Evolutionary conservation across 2,888 invertebrate species (phyloP).

Genomic region (Erpobdella octoculata): DNA sequence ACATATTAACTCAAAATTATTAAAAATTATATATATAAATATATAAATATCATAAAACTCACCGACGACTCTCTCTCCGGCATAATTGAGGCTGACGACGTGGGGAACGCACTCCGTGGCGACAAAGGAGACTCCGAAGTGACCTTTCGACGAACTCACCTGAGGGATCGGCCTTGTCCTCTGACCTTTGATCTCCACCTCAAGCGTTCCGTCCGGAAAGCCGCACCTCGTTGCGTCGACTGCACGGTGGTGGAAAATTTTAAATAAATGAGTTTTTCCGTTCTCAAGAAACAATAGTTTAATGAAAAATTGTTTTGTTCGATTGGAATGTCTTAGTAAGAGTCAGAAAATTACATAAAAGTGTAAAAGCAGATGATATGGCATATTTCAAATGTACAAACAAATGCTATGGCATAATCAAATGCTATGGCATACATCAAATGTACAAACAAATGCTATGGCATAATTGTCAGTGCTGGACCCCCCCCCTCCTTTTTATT

Average conservation of each 20-base stretch:
- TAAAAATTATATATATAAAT: not conserved
- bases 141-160: slow-evolving; percentile 67
- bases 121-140: slow-evolving; percentile 47
- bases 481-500: no score
- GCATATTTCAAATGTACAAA: no score
- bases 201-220: slow-evolving; percentile 63
- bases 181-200: slow-evolving; percentile 34
- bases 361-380: no score
- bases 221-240: slow-evolving; percentile 57
- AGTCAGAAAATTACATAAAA: no score
- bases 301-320: no score
- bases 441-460: no score
- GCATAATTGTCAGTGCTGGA: slow-evolving; percentile 86
- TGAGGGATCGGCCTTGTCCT: slow-evolving; percentile 25
- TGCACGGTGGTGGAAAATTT: no score
- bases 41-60: not conserved
- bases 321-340: no score
- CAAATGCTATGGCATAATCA: no score
- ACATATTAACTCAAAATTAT: not conserved
- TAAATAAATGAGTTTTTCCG: no score
- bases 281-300: no score
- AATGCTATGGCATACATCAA: no score
- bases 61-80: slow-evolving; percentile 55
- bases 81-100: slow-evolving; percentile 71
- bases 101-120: slow-evolving; percentile 54